Evolutionary conservation across 2,888 invertebrate species (phyloP).

Genomic region (Chalcis sispes): DNA sequence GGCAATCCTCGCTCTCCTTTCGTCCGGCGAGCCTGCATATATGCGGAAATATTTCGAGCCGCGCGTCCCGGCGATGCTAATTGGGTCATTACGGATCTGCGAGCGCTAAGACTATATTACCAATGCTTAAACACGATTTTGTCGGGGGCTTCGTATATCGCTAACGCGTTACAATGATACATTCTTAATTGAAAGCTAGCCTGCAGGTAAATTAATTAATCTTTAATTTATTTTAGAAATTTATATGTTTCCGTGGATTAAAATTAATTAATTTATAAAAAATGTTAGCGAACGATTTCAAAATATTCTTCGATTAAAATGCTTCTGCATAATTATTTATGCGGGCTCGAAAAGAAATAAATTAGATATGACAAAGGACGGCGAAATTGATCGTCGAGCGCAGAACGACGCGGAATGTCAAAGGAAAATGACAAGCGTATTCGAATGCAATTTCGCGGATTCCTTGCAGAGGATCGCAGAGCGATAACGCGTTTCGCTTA

Average conservation of each 20-base stretch:
- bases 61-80: conserved; percentile 24
- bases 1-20: not conserved
- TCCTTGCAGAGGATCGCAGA: not conserved
- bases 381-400: too few species aligned
- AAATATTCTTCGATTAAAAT: too few species aligned
- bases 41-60: conserved; percentile 47
- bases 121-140: not conserved
- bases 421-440: not conserved
- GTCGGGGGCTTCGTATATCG: not conserved
- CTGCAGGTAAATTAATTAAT: too few species aligned
- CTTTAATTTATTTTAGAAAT: too few species aligned
- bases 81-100: conserved; percentile 27
- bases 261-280: too few species aligned
- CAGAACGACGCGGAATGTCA: not conserved
- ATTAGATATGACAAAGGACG: too few species aligned
- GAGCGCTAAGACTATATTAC: not conserved
- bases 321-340: too few species aligned
- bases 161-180: too few species aligned
- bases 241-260: too few species aligned
- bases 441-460: not conserved
- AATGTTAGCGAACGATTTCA: too few species aligned
- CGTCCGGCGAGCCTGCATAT: conserved; percentile 5
- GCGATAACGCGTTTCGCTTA: conserved; percentile 9
- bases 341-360: too few species aligned
- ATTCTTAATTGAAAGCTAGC: too few species aligned